Evolutionary conservation across 2,797 vertebrate species (phyloP).

Genomic region (Buceros bicornis): DNA sequence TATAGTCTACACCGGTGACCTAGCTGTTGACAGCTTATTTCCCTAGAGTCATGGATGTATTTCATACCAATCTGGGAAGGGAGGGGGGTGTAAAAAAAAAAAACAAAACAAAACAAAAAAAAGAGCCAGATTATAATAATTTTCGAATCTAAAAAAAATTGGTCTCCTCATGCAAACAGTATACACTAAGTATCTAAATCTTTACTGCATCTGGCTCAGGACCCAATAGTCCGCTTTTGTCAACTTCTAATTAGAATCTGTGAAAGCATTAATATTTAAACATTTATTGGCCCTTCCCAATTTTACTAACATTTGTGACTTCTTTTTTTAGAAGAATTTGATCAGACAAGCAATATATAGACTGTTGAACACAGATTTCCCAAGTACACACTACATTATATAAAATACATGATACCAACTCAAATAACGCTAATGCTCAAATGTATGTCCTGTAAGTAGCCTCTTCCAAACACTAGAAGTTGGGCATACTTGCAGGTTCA

Average conservation of each 20-base stretch:
- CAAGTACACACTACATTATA: neutral
- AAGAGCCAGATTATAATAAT: neutral
- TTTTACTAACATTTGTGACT: neutral
- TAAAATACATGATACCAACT: neutral
- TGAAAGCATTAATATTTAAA: neutral
- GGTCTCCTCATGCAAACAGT: neutral
- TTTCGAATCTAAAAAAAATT: neutral
- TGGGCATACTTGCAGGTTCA: neutral
- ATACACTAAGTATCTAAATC: neutral
- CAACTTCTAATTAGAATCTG: neutral
- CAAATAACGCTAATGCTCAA: neutral
- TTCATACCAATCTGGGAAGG: neutral
- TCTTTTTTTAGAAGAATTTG: neutral
- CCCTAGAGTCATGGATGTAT: neutral
- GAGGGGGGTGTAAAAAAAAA: no score
- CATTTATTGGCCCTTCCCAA: neutral
- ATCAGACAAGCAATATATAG: neutral
- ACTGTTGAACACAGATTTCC: neutral
- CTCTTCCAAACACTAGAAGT: neutral
- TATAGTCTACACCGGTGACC: neutral
- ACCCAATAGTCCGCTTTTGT: neutral
- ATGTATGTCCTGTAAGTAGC: neutral
- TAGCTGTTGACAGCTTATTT: neutral
- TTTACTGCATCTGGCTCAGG: neutral
- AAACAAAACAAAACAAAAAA: accelerated